Evolutionary conservation across 2,797 vertebrate genomes (phyloP), one percentile per base, ranked within the genome.

Genomic region (Hephaestus fuliginosus): DNA sequence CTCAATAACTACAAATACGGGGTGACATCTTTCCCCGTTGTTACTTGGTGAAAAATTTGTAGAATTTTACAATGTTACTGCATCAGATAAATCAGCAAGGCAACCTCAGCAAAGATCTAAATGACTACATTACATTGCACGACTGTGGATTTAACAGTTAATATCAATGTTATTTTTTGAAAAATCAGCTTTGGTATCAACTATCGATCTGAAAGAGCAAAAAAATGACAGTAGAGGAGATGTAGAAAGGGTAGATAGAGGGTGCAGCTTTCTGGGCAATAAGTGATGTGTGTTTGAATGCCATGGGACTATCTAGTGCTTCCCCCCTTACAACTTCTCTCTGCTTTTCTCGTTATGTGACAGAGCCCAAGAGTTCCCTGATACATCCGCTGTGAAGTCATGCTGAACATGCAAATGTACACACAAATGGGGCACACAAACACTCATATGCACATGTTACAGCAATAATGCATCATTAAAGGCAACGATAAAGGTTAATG

Each of bases 401-500:
- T 41, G 63, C 30, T 43, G 14, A 17, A 51, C 18, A 68, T 25
- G 25, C 39, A 2, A 17, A 65, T 0, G 3, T 4, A n/a, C 8
- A 12, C n/a, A 72, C 14, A 60, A 17, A 61, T 0, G 0, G 39
- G 25, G 17, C 69, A 48, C 25, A 36, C 44, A 63, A 51, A 69
- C 25, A 46, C 14, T n/a, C 41, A 69, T 28, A 49, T 22, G 51
- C 12, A 60, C 1, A 22, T 58, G 0, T 55, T 20, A 44, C 36
- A 49, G 15, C 3, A 48, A 53, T 39, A 48, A 60, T 46, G 68
- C 20, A 41, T 39, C 7, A 51, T 15, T 43, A 28, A 63, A 39
- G 61, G 68, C n/a, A 39, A 64, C 3, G 15, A 53, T 62, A 36
- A 72, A 44, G 67, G 46, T 14, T 73, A 71, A 43, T 48, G 1